These are phyloP conservation scores for Brotogeris chrysoptera DNA, from an alignment of 2,797 vertebrate species.

Conservation along the genomic window DNA sequence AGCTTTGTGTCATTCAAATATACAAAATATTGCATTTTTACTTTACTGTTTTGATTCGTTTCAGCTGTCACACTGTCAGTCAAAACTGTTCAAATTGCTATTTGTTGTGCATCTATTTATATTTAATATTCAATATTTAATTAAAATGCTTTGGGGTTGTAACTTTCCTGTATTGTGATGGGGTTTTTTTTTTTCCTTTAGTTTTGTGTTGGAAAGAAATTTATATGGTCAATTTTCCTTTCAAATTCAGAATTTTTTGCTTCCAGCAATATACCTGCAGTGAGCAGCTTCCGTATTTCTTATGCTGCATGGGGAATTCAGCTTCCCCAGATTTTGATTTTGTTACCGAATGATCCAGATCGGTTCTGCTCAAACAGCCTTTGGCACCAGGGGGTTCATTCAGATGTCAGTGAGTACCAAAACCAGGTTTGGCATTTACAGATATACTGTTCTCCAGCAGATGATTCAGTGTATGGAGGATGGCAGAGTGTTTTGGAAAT, in stretches of 20 bases:
- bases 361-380: neutral
- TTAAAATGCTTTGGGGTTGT: neutral
- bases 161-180: neutral
- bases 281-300: accelerated
- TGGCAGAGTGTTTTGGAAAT: neutral
- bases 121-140: neutral
- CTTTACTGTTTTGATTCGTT: neutral
- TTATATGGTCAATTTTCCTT: neutral
- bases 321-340: neutral
- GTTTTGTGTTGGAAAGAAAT: neutral
- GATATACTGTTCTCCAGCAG: neutral
- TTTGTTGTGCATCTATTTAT: neutral
- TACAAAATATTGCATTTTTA: neutral
- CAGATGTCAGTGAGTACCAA: neutral
- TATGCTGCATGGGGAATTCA: neutral
- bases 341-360: neutral
- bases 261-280: neutral
- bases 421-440: neutral
- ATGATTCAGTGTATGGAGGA: neutral
- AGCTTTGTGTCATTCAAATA: neutral
- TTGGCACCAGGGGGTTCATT: neutral
- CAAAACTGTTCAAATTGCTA: neutral
- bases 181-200: neutral
- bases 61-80: neutral
- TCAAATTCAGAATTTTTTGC: neutral